Base-by-base conservation (phyloP, 2,797 vertebrate genomes). In the Coracias cyanogaster region DNA sequence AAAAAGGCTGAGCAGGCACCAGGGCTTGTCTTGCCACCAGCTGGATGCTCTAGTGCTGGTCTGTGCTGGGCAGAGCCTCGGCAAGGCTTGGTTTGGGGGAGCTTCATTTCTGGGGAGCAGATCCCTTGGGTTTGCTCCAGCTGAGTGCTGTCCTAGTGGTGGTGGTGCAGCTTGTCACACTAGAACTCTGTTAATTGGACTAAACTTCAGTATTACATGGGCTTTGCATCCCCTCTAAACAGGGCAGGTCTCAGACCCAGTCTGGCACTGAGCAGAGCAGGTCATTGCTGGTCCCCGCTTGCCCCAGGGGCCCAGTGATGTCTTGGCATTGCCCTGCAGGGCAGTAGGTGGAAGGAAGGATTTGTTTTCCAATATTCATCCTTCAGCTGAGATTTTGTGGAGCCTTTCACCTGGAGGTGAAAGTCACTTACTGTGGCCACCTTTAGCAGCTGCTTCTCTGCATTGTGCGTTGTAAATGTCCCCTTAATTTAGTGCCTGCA, bases 401-500 rank as follows among this genome's bases (percentile, higher is more conserved):
- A 93, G 49, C 58, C 37, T 79, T 78, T 91, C 79, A 73, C 62
- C 51, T 51, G 57, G 82, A 82, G 86, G 79, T 94, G 91, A 94
- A 94, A 96, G 87, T 88, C 54, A 43, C 58, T 96, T 58, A 46
- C 80, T 0, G 1, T 60, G 85, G 67, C 94, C 88, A 91, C 91
- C 82, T 94, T 87, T 57, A 95, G 87, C 89, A 93, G 91, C 82
- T 91, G 89, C 93, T 93, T 88, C 93, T 95, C 91, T 97, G 96
- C 96, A 95, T 72, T 62, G 72, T 83, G 73, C 87, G 89, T 83
- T 93, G 87, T 95, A 97, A 96, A 96, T 55, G 80, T 95, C 94
- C 93, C 77, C 77, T 88, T 96, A 94, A 97, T 97, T 97, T 97
- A 96, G 80, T 95, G 94, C 93, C 93, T 96, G 95, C 96, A 84